Evolutionary conservation across 2,797 vertebrate species (phyloP).

Genomic region (Ambastaia sidthimunki): DNA sequence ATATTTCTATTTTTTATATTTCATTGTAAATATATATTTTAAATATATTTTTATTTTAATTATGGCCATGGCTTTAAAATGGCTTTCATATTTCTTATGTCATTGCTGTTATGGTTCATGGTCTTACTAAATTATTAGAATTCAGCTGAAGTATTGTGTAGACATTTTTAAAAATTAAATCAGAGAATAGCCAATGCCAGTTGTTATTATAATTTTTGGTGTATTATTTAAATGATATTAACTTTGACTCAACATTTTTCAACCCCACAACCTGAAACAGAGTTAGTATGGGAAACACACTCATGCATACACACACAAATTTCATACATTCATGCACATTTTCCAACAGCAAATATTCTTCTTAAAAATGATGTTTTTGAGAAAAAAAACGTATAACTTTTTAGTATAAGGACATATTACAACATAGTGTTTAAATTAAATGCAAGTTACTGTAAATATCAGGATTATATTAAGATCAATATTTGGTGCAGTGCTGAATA

Average conservation of each 20-base stretch:
- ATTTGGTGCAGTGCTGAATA: constrained; percentile 10
- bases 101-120: no score
- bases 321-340: not conserved
- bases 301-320: not conserved
- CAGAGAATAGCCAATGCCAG: not conserved
- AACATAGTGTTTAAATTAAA: not conserved
- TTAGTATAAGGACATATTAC: not conserved
- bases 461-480: not conserved
- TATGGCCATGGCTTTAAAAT: no score
- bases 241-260: not conserved
- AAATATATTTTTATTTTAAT: no score
- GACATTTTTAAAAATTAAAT: not conserved
- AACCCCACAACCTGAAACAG: no score
- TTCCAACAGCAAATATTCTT: not conserved
- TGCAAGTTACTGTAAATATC: not conserved
- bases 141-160: no score
- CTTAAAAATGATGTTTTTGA: no score
- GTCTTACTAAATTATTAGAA: no score
- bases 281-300: not conserved
- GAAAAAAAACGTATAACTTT: no score
- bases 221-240: not conserved
- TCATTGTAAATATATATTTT: no score
- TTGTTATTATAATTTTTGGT: constrained; percentile 1
- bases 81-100: no score
- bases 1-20: no score